A percentile compares a stretch with the other conserved stretches of the same genome.
These are phyloP conservation scores for Lithophane socia DNA, from an alignment of 2,888 invertebrate species.

Conservation along the genomic window DNA sequence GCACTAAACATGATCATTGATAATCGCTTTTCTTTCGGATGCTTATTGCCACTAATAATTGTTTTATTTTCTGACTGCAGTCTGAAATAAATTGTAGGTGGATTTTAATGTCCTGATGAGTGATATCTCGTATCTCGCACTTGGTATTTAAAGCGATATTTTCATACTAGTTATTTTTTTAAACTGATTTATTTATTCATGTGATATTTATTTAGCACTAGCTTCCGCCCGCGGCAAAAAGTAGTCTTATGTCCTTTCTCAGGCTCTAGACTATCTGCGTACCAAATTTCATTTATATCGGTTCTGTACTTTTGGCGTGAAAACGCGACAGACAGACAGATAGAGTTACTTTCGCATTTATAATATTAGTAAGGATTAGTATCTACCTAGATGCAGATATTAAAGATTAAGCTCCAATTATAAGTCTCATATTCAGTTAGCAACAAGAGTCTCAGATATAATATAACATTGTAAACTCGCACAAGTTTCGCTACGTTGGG, in stretches of 20 bases:
- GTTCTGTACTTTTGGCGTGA: no score
- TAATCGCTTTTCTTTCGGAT: background rate
- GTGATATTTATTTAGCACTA: background rate
- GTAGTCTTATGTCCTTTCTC: no score
- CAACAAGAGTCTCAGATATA: conserved; percentile 17
- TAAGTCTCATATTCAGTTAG: conserved; percentile 6
- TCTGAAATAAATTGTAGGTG: background rate
- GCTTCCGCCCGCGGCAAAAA: no score
- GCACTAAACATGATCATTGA: background rate
- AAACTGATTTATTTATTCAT: background rate
- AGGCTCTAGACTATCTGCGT: no score
- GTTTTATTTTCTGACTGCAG: no score
- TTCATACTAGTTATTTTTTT: background rate
- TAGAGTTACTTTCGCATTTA: no score
- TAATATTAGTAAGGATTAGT: no score
- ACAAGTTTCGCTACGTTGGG: conserved; percentile 20
- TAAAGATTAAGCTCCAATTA: background rate
- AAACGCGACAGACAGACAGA: no score
- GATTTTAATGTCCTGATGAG: background rate
- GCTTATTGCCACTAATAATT: background rate
- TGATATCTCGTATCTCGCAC: background rate
- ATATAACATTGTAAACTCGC: conserved; percentile 8
- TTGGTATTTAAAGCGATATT: background rate
- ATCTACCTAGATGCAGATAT: background rate
- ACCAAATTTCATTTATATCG: no score